Evolutionary conservation across 2,888 invertebrate genomes (phyloP), one percentile per base, ranked within the genome.

Genomic region (Stenoptilia bipunctidactyla): DNA sequence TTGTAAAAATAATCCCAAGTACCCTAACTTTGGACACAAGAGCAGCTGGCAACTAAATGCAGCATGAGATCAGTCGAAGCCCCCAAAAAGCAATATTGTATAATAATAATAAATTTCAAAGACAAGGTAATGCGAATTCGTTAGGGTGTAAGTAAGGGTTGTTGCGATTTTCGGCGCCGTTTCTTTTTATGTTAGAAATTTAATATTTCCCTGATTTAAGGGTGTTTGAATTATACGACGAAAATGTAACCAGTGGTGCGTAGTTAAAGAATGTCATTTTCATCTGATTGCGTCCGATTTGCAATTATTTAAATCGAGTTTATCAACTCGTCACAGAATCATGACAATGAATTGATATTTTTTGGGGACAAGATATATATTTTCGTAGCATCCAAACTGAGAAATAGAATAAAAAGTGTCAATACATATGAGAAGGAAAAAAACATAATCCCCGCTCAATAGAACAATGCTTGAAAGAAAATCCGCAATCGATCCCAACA

Each of bases 31-130:
- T 40, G 30, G 43, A 30, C 30, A 30, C n/a, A 12, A 45, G 47
- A 54, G 58, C 79, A 80, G 80, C 80, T 80, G 79, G 67, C 56
- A 58, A 53, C 65, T 14, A 58, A 71, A 67, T 69, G 73, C 71
- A 68, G 66, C 66, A 61, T 67, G 62, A 60, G 59, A 68, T 65
- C 60, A 57, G 20, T 8, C 20, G 8, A 20, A 20, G 56, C 61
- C 64, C 68, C 72, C 59, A 67, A 56, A 59, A 68, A 34, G 66
- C 67, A 73, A 75, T 77, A 79, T 76, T 76, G 79, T 75, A 80
- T 80, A 74, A 79, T 77, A 20, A 20, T 20, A 20, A 20, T 20
- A 20, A 20, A 20, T 72, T 61, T 61, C 62, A 71, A 68, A 76
- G 75, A 73, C 74, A 69, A 70, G 72, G 71, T 68, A 68, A 61